Evolutionary conservation across 37 sponge, comb jelly and placozoan genomes (phyloP).

Genomic region (Mnemiopsis leidyi): DNA sequence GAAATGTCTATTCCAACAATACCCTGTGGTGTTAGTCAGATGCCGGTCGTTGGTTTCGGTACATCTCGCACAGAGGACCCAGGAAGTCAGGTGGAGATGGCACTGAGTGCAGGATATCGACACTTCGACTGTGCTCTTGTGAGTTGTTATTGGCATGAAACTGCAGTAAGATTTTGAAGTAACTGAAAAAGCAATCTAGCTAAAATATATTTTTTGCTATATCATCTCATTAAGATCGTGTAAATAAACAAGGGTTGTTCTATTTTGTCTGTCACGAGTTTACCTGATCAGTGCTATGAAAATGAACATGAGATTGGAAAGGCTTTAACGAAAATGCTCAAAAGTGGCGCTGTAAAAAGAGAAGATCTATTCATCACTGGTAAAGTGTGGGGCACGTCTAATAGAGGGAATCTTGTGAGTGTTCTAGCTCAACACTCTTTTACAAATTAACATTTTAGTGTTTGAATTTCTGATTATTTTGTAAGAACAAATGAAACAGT

Average conservation of each 20-base stretch:
- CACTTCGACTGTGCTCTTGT: conserved; percentile 85
- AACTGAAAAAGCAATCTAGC: too few relatives aligned
- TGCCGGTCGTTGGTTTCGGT: conserved; percentile 90
- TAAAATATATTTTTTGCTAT: too few relatives aligned
- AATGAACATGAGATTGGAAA: conserved; percentile 71
- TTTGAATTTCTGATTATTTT: too few relatives aligned
- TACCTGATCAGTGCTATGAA: neutral
- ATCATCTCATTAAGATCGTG: too few relatives aligned
- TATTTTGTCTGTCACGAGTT: too few relatives aligned
- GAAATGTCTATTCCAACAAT: conserved; percentile 19
- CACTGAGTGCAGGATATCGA: conserved; percentile 75
- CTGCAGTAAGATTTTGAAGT: too few relatives aligned
- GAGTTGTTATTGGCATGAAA: too few relatives aligned
- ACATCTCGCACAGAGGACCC: conserved; percentile 91
- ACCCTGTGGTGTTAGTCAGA: conserved; percentile 54
- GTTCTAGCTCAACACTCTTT: too few relatives aligned
- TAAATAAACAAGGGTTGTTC: too few relatives aligned
- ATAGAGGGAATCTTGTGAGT: conserved; percentile 74
- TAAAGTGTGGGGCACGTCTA: conserved; percentile 89
- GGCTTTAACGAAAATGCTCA: conserved; percentile 80
- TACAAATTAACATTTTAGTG: too few relatives aligned
- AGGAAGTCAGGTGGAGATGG: conserved; percentile 73
- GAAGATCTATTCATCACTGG: conserved; percentile 86
- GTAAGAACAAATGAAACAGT: too few relatives aligned
- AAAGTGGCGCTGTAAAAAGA: conserved; percentile 64